Conservation (phyloP, 2,888 invertebrate species). For the Orgyia antiqua region DNA sequence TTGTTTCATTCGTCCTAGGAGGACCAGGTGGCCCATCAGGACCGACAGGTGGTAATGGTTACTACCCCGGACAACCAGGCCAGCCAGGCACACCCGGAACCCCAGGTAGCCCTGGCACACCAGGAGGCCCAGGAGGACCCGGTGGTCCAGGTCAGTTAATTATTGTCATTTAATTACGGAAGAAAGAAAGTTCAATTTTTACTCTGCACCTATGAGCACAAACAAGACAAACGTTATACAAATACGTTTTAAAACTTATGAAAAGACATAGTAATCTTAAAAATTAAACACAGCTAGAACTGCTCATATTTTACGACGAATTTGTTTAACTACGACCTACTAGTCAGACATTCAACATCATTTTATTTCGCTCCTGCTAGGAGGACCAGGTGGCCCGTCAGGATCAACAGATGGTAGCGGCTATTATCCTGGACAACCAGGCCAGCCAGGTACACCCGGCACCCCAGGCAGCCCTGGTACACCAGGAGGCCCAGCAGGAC, state of each 20-base stretch:
- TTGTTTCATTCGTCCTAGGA: too few relatives aligned
- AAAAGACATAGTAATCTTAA: too few relatives aligned
- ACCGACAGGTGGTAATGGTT: constrained; percentile 12
- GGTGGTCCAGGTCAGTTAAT: constrained; percentile 1
- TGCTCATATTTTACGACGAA: too few relatives aligned
- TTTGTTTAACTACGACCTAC: too few relatives aligned
- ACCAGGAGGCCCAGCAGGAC: constrained; percentile 3
- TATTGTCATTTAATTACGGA: too few relatives aligned
- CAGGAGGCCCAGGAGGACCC: constrained; percentile 3
- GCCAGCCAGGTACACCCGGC: constrained; percentile 3
- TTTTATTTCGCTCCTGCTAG: too few relatives aligned
- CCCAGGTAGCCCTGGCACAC: constrained; percentile 29
- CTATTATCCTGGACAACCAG: constrained; percentile 1
- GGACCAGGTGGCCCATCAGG: constrained; percentile 24
- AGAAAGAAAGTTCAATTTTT: too few relatives aligned
- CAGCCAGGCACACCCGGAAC: constrained; percentile 27
- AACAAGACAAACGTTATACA: too few relatives aligned
- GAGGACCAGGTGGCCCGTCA: neutral
- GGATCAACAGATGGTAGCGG: constrained; percentile 5
- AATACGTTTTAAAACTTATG: too few relatives aligned
- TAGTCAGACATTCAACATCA: too few relatives aligned
- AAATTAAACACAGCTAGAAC: too few relatives aligned
- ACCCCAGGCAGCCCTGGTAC: constrained; percentile 3
- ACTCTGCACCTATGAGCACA: too few relatives aligned
- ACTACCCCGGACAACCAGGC: constrained; percentile 10